Base-by-base conservation (phyloP, 2,113 vertebrate species). In the Mirza zaza region DNA sequence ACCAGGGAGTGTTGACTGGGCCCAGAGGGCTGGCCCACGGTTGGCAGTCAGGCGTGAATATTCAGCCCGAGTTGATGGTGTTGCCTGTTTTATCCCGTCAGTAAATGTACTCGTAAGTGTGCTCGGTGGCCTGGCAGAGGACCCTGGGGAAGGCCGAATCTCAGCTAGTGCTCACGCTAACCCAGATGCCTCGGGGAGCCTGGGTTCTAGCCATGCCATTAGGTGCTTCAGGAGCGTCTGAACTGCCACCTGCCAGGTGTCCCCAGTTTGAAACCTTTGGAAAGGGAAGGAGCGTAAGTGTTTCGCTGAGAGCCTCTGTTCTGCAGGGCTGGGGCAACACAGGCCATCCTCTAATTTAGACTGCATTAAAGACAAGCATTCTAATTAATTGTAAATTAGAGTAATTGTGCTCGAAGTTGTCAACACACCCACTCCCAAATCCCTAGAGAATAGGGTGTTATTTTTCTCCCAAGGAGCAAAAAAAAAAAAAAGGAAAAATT, bases 341-440 rank as follows among this genome's bases (percentile, higher is more conserved):
- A 2, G 6, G 0, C 55, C 73, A 39, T 83, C 73, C 0, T 0
- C 88, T 98, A 95, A 79, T n/a, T 87, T 84, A 85, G 80, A 87
- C 90, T 76, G 83, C 63, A 93, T 55, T 80, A 92, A 87, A 97
- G 76, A 59, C 87, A 75, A 92, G 20, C 76, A 42, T 81, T 96
- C 67, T 50, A 61, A 93, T 98, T 96, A 94, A 94, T 27, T 82
- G n/a, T 63, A 96, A 98, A 96, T 97, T 92, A 52, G 59, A 68
- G 0, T 96, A 90, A 97, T 95, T 96, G 39, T 59, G 39, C 73
- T 83, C 82, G 48, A 84, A 93, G 81, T 7, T 83, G 68, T 85
- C 50, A 39, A 57, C 70, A 55, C 97, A 36, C 7, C 50, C 59
- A 76, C 57, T 80, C 73, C n/a, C 57, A 32, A 77, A 82, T 42